These are phyloP conservation scores for Lysandra coridon DNA, from an alignment of 2,888 invertebrate species.

Conservation along the genomic window DNA sequence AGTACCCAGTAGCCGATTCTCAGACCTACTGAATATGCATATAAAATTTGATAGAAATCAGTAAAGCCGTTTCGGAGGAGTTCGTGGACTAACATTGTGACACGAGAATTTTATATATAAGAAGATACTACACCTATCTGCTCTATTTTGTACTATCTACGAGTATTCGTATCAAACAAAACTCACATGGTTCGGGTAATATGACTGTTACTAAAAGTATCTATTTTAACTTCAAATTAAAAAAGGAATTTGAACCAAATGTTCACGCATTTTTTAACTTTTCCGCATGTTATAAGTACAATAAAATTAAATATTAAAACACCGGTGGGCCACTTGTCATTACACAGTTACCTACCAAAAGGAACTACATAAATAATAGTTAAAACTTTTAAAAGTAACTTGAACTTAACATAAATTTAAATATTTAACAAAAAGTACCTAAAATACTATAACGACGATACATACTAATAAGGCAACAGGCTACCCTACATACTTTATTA, in stretches of 20 bases:
- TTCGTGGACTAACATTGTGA: too few relatives aligned
- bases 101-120: not conserved
- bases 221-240: not conserved
- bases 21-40: too few relatives aligned
- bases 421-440: not conserved
- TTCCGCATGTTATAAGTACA: not conserved
- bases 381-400: not conserved
- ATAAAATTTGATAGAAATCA: too few relatives aligned
- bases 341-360: not conserved
- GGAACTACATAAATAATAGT: not conserved
- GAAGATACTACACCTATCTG: not conserved
- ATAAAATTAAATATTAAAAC: not conserved
- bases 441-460: not conserved
- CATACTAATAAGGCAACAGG: not conserved
- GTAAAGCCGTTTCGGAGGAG: too few relatives aligned
- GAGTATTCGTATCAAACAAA: not conserved
- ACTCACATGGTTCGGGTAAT: not conserved
- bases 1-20: too few relatives aligned
- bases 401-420: not conserved
- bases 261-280: not conserved
- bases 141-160: not conserved
- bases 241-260: not conserved
- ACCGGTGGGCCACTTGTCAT: conserved; percentile 4
- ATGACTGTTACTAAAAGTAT: not conserved
- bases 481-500: not conserved